phyloP scores from a whole-genome alignment of 30 jellyfish, hydroid and myxozoan species.

The Aurelia aurita complex sp. Pacific region DNA sequence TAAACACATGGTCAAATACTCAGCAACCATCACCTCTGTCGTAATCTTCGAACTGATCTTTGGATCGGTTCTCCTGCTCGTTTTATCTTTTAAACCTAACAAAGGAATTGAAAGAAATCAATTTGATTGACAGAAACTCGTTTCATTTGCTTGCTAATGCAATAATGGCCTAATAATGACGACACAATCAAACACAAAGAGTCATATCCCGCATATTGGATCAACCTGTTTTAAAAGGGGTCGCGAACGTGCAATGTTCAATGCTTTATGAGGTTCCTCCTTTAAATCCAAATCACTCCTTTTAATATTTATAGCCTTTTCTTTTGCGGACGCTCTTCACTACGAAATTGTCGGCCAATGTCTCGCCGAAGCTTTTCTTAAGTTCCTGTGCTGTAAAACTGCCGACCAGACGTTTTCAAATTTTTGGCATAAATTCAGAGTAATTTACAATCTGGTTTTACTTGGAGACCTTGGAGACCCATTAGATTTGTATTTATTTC shows the following conservation, averaged over 20 bases:
- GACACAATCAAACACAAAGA: not conserved
- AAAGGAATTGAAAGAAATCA: slow-evolving; percentile 42
- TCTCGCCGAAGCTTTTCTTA: too few species aligned
- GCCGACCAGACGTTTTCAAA: too few species aligned
- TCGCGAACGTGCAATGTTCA: not conserved
- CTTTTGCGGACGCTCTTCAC: too few species aligned
- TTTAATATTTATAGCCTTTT: too few species aligned
- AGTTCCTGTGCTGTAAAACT: too few species aligned
- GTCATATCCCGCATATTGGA: not conserved
- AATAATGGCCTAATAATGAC: slow-evolving; percentile 33
- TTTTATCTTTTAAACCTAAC: slow-evolving; percentile 16
- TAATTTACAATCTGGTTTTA: too few species aligned
- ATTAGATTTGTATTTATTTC: too few species aligned
- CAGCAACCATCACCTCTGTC: slow-evolving; percentile 24
- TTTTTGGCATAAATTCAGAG: too few species aligned
- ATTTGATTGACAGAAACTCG: slow-evolving; percentile 46
- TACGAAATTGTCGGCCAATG: too few species aligned
- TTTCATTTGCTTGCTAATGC: slow-evolving; percentile 26
- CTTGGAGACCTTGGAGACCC: too few species aligned
- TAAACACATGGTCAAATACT: not conserved
- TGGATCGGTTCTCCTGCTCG: slow-evolving; percentile 7
- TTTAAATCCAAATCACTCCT: too few species aligned
- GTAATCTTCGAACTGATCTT: slow-evolving; percentile 9
- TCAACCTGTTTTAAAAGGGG: not conserved
- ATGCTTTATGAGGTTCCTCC: too few species aligned